Conservation (phyloP, 1,140 invertebrate species). For the Hycleus cichorii region DNA sequence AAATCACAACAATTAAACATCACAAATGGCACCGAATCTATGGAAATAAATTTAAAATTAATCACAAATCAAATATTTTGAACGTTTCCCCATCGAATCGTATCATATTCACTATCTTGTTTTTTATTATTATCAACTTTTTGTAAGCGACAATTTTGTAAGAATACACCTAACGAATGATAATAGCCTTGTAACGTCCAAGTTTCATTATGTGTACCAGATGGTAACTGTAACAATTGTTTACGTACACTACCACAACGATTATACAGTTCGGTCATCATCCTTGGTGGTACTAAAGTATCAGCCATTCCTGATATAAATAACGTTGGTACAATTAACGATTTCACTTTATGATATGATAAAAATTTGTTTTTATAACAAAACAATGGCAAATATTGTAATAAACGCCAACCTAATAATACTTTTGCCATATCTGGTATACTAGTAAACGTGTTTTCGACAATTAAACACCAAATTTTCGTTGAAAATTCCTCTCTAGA, state of each 20-base stretch:
- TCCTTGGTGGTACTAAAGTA: slow-evolving; percentile 72
- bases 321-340: slow-evolving; percentile 60
- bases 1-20: too few species aligned
- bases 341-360: slow-evolving; percentile 61
- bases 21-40: too few species aligned
- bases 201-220: slow-evolving; percentile 83
- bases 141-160: slow-evolving; percentile 34
- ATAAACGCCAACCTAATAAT: slow-evolving; percentile 58
- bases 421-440: slow-evolving; percentile 87
- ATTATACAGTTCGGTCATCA: slow-evolving; percentile 74
- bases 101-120: background rate
- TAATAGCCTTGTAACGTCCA: slow-evolving; percentile 53
- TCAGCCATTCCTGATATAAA: slow-evolving; percentile 78
- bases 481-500: slow-evolving; percentile 61
- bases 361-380: slow-evolving; percentile 79
- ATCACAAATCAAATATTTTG: slow-evolving; percentile 11
- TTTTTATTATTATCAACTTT: slow-evolving; percentile 10
- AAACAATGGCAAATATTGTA: slow-evolving; percentile 65
- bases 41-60: background rate
- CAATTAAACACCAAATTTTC: slow-evolving; percentile 76
- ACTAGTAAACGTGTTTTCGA: slow-evolving; percentile 94
- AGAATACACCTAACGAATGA: slow-evolving; percentile 34
- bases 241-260: slow-evolving; percentile 63
- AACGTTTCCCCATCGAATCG: slow-evolving; percentile 1
- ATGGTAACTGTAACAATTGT: slow-evolving; percentile 61